These are phyloP conservation scores for Globodera rostochiensis DNA, from an alignment of 1,140 invertebrate species.

Conservation along the genomic window DNA sequence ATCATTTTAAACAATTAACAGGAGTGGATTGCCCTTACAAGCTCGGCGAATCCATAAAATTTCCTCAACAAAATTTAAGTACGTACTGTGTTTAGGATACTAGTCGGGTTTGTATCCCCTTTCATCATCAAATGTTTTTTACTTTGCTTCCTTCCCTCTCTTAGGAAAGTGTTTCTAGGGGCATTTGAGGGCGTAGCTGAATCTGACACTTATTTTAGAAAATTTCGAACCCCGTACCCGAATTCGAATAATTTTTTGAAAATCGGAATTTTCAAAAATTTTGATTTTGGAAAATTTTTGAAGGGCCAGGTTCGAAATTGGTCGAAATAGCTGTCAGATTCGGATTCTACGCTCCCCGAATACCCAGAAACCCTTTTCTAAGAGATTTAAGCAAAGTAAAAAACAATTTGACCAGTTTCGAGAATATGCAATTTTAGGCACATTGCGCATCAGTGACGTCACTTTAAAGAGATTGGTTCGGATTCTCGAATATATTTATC, in stretches of 20 bases:
- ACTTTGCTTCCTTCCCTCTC: no score
- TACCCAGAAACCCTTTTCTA: no score
- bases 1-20: conserved; percentile 39
- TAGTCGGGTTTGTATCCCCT: no score
- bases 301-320: no score
- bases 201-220: conserved; percentile 2
- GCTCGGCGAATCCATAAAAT: conserved; percentile 57
- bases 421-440: conserved; percentile 43
- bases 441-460: conserved; percentile 56
- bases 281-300: no score
- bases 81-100: conserved; percentile 22
- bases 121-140: no score
- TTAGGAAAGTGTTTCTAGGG: no score
- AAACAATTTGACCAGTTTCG: not conserved
- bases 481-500: conserved; percentile 44
- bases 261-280: no score
- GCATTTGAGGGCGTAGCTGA: no score
- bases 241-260: not conserved
- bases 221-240: conserved; percentile 2
- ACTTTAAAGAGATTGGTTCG: conserved; percentile 48
- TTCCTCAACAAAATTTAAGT: conserved; percentile 56
- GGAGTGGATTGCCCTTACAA: conserved; percentile 57
- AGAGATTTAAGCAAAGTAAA: no score
- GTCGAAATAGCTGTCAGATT: no score
- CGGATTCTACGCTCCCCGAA: no score